Percentiles rank a stretch among this genome's conserved stretches.
Evolutionary conservation across 2,113 vertebrate species (phyloP).

Genomic region (Tragelaphus imberbis): DNA sequence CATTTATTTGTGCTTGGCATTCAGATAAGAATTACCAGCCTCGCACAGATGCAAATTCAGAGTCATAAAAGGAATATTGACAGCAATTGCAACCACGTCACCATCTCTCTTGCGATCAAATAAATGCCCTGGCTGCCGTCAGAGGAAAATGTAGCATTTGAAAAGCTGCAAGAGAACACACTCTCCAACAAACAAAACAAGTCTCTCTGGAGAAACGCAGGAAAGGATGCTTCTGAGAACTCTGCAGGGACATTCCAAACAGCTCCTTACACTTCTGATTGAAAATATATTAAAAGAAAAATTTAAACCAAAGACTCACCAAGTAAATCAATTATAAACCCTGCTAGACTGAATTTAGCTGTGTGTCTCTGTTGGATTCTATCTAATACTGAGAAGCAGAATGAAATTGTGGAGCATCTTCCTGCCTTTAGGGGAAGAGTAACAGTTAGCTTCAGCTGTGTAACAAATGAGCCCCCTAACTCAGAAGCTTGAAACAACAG

Average conservation of each 20-base stretch:
- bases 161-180: background rate
- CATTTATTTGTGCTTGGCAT: conserved; percentile 53
- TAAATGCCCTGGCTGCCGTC: background rate
- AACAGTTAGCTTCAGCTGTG: background rate
- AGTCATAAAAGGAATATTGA: background rate
- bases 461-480: background rate
- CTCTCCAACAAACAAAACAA: background rate
- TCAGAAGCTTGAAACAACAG: background rate
- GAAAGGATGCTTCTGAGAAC: background rate
- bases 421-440: background rate
- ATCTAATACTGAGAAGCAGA: background rate
- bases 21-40: conserved; percentile 40
- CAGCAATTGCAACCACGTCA: background rate
- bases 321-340: background rate
- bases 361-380: background rate
- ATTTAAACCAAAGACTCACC: conserved; percentile 14
- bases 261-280: conserved; percentile 4
- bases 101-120: background rate
- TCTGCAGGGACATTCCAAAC: background rate
- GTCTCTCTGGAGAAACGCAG: background rate
- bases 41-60: conserved; percentile 10
- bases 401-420: background rate
- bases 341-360: background rate
- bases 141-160: background rate
- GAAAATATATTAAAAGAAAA: conserved; percentile 44